These are phyloP conservation scores for Zaprionus tsacasi DNA, from an alignment of 1,140 invertebrate species.

Conservation along the genomic window DNA sequence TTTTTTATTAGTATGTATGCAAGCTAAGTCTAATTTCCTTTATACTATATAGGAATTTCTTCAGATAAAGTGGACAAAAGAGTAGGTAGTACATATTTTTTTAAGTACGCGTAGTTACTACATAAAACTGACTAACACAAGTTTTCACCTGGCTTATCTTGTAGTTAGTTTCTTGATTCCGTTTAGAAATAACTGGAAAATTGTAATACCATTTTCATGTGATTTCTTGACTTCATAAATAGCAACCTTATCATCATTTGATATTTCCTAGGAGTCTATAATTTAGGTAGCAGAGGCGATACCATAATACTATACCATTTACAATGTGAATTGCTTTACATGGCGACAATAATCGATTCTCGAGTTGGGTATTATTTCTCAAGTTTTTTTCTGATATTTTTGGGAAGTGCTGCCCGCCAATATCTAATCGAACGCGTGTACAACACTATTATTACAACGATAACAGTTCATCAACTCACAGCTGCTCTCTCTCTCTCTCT, in stretches of 20 bases:
- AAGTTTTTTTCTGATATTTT: neutral
- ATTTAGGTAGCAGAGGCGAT: conserved; percentile 28
- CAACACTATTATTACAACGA: conserved; percentile 25
- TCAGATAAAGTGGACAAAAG: neutral
- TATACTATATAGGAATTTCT: neutral
- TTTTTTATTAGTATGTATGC: conserved; percentile 25
- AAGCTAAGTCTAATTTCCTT: neutral
- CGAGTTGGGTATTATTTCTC: conserved; percentile 20
- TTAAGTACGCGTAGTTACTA: neutral
- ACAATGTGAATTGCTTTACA: conserved; percentile 27
- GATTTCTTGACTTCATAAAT: neutral
- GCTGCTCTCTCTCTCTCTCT: conserved; percentile 1
- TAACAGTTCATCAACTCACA: conserved; percentile 13
- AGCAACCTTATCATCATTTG: conserved; percentile 11
- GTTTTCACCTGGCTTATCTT: neutral
- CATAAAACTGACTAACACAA: neutral
- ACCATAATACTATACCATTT: conserved; percentile 15
- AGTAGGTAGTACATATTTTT: neutral
- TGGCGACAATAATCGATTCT: conserved; percentile 16
- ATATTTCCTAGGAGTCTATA: conserved; percentile 9
- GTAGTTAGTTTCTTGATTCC: neutral
- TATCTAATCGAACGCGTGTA: conserved; percentile 47
- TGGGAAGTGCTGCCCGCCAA: neutral
- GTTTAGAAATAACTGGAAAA: neutral
- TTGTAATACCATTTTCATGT: neutral